These are phyloP conservation scores for Cybosia mesomella DNA, from an alignment of 2,888 invertebrate species.

Conservation along the genomic window DNA sequence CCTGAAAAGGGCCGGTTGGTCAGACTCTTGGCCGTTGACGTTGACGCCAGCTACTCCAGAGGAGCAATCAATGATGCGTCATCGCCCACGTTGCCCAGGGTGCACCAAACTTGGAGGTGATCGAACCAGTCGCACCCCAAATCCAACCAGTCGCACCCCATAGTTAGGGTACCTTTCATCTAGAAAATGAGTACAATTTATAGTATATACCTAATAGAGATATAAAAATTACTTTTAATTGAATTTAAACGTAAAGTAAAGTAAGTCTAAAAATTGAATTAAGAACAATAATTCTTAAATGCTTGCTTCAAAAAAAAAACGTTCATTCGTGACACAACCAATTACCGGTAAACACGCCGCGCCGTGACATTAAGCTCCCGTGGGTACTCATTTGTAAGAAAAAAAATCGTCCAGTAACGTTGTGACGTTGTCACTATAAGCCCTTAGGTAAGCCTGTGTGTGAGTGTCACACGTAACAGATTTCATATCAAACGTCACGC, in stretches of 20 bases:
- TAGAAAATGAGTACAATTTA: neutral
- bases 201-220: no score
- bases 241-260: neutral
- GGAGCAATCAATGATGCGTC: no score
- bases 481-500: no score
- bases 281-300: neutral
- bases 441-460: neutral
- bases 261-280: neutral
- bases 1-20: no score
- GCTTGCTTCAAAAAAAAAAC: neutral
- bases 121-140: no score
- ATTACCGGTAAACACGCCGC: neutral
- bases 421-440: constrained; percentile 1
- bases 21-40: no score
- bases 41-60: no score
- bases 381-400: neutral
- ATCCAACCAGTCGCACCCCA: no score
- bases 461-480: neutral
- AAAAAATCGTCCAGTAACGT: neutral
- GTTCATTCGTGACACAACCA: neutral
- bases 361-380: neutral
- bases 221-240: neutral
- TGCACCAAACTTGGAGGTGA: no score
- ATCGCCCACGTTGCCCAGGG: no score
- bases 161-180: neutral